Evolutionary conservation across 2,797 vertebrate genomes (phyloP), one percentile per base, ranked within the genome.

Genomic region (Mionectes olivaceus): DNA sequence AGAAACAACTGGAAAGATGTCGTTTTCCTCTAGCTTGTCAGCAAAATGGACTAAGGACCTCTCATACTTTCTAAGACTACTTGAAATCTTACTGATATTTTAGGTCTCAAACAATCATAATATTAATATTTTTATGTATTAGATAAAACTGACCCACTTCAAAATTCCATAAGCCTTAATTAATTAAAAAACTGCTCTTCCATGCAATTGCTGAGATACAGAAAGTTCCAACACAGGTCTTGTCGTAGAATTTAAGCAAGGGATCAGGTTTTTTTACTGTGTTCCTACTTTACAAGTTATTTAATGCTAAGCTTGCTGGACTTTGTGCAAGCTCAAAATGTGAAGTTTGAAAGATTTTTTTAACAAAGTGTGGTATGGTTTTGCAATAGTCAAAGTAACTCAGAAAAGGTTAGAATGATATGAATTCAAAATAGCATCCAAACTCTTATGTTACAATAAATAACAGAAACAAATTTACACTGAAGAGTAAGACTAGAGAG

Each of bases 401-500:
- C 6, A 23, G 59, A 70, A 76, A 73, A 44, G 3, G 33, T 64
- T 44, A 60, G 39, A 94, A 86, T 49, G 2, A 43, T 44, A 95
- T 59, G 37, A 90, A 87, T 61, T 64, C 43, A 92, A 87, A 95
- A 71, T 61, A 96, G 93, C 43, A 80, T 91, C 39, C 65, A 68
- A 93, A 91, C 15, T 69, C 67, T 41, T 57, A 50, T 32, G 44
- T 63, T 95, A 64, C 35, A 95, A 87, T 86, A 95, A 95, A 92
- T 91, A 96, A 90, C 84, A 81, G 75, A 89, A 94, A 86, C 9
- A 86, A 90, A 87, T 73, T 80, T 87, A 92, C 59, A 71, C 73
- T 77, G 83, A 84, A 57, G 76, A 44, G 67, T 91, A 95, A 71
- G 44, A 91, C 65, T 74, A 71, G 89, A 79, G 63, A 83, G 22